Base-by-base conservation (phyloP, 2,113 vertebrate species). In the Scatophagus argus region DNA sequence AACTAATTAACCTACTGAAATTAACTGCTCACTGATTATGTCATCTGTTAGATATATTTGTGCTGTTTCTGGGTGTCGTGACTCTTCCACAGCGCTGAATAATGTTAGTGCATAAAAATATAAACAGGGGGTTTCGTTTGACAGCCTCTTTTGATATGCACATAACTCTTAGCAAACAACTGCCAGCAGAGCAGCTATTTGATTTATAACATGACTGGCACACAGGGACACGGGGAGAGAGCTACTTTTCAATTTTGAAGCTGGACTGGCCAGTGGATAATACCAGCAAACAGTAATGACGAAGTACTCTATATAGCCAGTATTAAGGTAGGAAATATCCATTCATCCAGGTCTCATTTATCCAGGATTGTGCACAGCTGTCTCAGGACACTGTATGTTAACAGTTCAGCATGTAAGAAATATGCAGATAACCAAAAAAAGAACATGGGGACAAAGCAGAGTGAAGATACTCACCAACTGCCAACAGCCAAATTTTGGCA, bases 141-240 rank as follows among this genome's bases (percentile, higher is more conserved):
- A 54, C 67, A 44, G 49, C 27, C 3, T 43, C 59, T 36, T 59
- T 66, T 52, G 12, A 61, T 71, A 43, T 61, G 54, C 62, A 64
- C 47, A 66, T 49, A 44, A 67, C 29, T 38, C n/a, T 61, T n/a
- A 2, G 19, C 46, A 67, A 80, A 82, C n/a, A 58, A 41, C 54
- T 39, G 55, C 55, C 54, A 44, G 62, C 3, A 7, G 43, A 21
- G 16, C 9, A 46, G 73, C 32, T 4, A 31, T 43, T 31, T 65
- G 44, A 77, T 81, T 68, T 36, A 65, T 36, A 64, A 60, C 12
- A n/a, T 19, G 44, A 70, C 27, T 61, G 16, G 32, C 32, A 43
- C 6, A n/a, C 5, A 59, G 19, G 43, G 19, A 46, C 29, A 54
- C 25, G 51, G n/a, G 10, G 36, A 70, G 8, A 39, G 29, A 51